These are phyloP conservation scores for Trididemnum clinides DNA, from an alignment of 23 tunicate genomes.

Conservation along the genomic window DNA sequence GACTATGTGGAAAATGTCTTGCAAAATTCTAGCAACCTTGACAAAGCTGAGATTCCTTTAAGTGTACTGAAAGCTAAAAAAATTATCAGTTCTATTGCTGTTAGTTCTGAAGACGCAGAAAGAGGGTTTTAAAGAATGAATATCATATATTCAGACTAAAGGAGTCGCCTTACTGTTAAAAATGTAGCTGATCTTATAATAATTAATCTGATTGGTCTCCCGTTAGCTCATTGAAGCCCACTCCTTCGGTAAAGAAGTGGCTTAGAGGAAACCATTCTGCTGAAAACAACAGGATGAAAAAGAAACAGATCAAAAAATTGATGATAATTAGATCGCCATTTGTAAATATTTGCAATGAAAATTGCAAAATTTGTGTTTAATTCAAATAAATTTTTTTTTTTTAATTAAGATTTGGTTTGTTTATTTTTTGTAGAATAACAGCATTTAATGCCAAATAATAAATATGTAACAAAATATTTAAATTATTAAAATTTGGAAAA, in stretches of 20 bases:
- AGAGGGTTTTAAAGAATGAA: slow-evolving; percentile 6
- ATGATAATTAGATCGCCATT: slow-evolving; percentile 25
- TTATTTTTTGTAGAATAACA: slow-evolving; percentile 20
- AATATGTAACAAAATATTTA: too few species aligned
- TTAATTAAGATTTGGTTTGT: background rate
- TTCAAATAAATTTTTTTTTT: slow-evolving; percentile 5
- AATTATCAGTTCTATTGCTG: slow-evolving; percentile 7
- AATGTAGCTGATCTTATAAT: slow-evolving; percentile 5
- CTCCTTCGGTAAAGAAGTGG: background rate
- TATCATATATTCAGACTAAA: background rate
- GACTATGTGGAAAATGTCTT: slow-evolving; percentile 27
- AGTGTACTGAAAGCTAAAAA: slow-evolving; percentile 14
- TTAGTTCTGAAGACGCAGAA: slow-evolving; percentile 1
- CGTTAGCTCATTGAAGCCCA: background rate
- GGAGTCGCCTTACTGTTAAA: background rate
- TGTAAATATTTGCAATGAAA: slow-evolving; percentile 25
- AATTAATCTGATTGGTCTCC: slow-evolving; percentile 21
- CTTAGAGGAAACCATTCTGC: background rate
- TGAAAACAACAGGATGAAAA: slow-evolving; percentile 3
- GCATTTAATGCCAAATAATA: too few species aligned
- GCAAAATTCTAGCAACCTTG: slow-evolving; percentile 12
- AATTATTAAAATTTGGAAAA: too few species aligned
- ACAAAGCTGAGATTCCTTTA: slow-evolving; percentile 10
- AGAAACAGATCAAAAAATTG: background rate
- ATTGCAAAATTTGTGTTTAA: slow-evolving; percentile 22